A percentile compares a stretch with the other conserved stretches of the same genome.
phyloP scores from a whole-genome alignment of 2,797 vertebrate species.

The Ceyx erithaca region DNA sequence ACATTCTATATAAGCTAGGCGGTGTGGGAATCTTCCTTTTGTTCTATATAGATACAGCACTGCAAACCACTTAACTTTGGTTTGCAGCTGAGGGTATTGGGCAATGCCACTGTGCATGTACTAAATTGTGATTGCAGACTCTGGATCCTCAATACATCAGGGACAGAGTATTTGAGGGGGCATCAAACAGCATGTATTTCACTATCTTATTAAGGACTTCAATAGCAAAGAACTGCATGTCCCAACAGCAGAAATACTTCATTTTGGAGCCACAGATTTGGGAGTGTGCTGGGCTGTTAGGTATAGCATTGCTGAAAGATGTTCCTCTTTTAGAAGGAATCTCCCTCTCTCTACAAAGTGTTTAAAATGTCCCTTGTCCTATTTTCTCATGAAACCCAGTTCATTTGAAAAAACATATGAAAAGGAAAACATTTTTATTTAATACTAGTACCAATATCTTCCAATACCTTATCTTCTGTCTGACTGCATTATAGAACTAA shows the following conservation, averaged over 20 bases:
- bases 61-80: background rate
- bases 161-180: accelerated
- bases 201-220: background rate
- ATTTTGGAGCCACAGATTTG: background rate
- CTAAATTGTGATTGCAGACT: background rate
- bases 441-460: background rate
- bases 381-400: background rate
- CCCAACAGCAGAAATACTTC: background rate
- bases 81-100: background rate
- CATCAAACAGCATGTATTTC: background rate
- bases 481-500: background rate
- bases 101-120: background rate
- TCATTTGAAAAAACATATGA: background rate
- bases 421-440: background rate
- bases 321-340: background rate
- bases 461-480: background rate
- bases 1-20: background rate
- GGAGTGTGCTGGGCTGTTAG: background rate
- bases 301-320: background rate
- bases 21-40: background rate
- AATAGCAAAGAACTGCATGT: background rate
- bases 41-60: background rate
- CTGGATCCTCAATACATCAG: background rate
- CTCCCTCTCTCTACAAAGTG: background rate
- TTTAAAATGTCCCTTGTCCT: background rate